Evolutionary conservation across 2,888 invertebrate genomes (phyloP).

Genomic region (Eilema griseolum): DNA sequence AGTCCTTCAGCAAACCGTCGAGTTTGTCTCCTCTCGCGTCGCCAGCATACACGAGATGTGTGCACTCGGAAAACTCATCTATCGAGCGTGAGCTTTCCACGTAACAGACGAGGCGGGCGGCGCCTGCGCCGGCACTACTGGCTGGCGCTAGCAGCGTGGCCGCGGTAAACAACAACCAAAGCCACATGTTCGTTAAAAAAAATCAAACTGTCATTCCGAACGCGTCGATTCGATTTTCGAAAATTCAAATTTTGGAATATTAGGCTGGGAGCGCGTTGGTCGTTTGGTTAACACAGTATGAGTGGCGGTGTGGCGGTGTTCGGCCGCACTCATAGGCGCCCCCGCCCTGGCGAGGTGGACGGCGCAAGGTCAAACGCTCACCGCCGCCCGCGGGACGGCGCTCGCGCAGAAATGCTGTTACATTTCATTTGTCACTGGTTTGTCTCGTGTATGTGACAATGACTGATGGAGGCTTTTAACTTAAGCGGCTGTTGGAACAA

Average conservation of each 20-base stretch:
- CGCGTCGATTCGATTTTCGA: slow-evolving; percentile 62
- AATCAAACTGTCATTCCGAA: slow-evolving; percentile 72
- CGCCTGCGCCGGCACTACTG: slow-evolving; percentile 78
- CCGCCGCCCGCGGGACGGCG: slow-evolving; percentile 59
- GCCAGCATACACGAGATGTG: slow-evolving; percentile 83
- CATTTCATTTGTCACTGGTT: slow-evolving; percentile 55
- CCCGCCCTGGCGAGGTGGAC: slow-evolving; percentile 72
- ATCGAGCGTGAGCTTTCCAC: slow-evolving; percentile 69
- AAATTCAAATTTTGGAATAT: slow-evolving; percentile 42
- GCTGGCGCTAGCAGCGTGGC: slow-evolving; percentile 64
- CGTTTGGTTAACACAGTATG: slow-evolving; percentile 74
- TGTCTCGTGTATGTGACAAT: slow-evolving; percentile 43
- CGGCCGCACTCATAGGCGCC: slow-evolving; percentile 76
- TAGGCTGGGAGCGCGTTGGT: slow-evolving; percentile 72
- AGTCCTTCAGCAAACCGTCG: slow-evolving; percentile 77
- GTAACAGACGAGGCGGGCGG: slow-evolving; percentile 82
- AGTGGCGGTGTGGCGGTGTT: slow-evolving; percentile 67
- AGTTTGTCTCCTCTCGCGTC: slow-evolving; percentile 79
- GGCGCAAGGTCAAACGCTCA: slow-evolving; percentile 78
- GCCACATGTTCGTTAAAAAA: slow-evolving; percentile 68
- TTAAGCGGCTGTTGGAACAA: slow-evolving; percentile 41
- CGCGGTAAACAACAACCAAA: slow-evolving; percentile 71
- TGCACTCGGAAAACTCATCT: slow-evolving; percentile 79
- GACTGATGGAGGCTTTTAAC: slow-evolving; percentile 48
- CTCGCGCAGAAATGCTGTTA: slow-evolving; percentile 49